phyloP scores from a whole-genome alignment of 2,888 invertebrate genomes.

The Elmis aenea region DNA sequence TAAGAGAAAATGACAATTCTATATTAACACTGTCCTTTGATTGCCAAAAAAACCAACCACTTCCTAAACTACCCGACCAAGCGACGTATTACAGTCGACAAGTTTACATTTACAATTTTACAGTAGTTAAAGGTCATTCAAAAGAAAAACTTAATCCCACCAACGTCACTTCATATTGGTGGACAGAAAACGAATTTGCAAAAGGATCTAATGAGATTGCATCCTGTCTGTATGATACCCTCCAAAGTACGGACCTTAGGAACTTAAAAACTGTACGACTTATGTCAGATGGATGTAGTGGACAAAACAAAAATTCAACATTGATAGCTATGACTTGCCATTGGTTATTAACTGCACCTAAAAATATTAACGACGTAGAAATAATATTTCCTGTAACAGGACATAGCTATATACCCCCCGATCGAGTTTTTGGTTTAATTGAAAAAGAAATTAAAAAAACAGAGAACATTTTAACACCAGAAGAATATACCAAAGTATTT shows the following conservation, averaged over 20 bases:
- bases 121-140: slow-evolving; percentile 29
- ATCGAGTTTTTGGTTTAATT: slow-evolving; percentile 30
- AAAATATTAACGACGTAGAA: slow-evolving; percentile 1
- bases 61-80: slow-evolving; percentile 31
- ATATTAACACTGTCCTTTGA: slow-evolving; percentile 25
- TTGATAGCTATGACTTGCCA: slow-evolving; percentile 1
- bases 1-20: slow-evolving; percentile 20
- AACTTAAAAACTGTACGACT: slow-evolving; percentile 2
- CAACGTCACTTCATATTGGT: slow-evolving; percentile 31
- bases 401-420: slow-evolving; percentile 31
- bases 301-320: slow-evolving; percentile 5
- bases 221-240: slow-evolving; percentile 25
- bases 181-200: slow-evolving; percentile 22
- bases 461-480: slow-evolving; percentile 21
- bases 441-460: slow-evolving; percentile 26
- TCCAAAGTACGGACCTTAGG: slow-evolving; percentile 2
- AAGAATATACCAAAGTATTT: slow-evolving; percentile 26
- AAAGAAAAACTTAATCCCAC: slow-evolving; percentile 15
- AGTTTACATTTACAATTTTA: slow-evolving; percentile 32
- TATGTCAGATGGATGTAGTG: slow-evolving; percentile 1
- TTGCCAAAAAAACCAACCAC: too few species aligned
- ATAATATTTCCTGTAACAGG: slow-evolving; percentile 5
- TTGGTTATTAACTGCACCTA: slow-evolving; percentile 4
- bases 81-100: slow-evolving; percentile 31
- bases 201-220: slow-evolving; percentile 22